phyloP scores from a whole-genome alignment of 2,888 invertebrate genomes.

The Automeris io region DNA sequence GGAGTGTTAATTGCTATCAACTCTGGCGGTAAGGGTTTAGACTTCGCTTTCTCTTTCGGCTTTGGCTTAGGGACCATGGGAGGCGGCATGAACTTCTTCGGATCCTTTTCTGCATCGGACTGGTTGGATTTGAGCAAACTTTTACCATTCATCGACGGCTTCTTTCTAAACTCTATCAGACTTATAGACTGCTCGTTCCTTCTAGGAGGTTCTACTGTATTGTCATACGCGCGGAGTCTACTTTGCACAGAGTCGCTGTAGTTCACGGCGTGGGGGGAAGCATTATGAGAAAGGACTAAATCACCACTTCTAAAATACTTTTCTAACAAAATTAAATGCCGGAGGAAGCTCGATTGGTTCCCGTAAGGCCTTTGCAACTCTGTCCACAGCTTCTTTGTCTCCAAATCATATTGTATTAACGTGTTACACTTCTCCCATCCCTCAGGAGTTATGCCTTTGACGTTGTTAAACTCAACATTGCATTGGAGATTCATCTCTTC shows the following conservation, averaged over 20 bases:
- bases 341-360: constrained; percentile 89
- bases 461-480: constrained; percentile 84
- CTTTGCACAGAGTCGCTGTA: constrained; percentile 90
- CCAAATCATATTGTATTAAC: constrained; percentile 87
- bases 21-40: constrained; percentile 72
- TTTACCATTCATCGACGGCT: constrained; percentile 59
- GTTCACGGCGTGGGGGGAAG: constrained; percentile 84
- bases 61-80: constrained; percentile 47
- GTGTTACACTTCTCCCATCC: constrained; percentile 90
- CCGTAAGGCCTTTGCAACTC: constrained; percentile 91
- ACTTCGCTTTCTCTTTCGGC: constrained; percentile 47
- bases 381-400: constrained; percentile 89
- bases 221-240: constrained; percentile 86
- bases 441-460: constrained; percentile 84
- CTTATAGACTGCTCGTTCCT: constrained; percentile 49
- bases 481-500: constrained; percentile 88
- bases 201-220: constrained; percentile 55
- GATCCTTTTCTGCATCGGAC: constrained; percentile 40
- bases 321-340: constrained; percentile 87
- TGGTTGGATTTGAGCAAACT: constrained; percentile 63
- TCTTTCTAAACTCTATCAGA: constrained; percentile 63
- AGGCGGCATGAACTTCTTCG: constrained; percentile 54
- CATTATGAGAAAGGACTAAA: constrained; percentile 83
- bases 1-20: constrained; percentile 77
- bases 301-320: constrained; percentile 91